phyloP scores from a whole-genome alignment of 2,797 vertebrate species.

The Pterois miles region DNA sequence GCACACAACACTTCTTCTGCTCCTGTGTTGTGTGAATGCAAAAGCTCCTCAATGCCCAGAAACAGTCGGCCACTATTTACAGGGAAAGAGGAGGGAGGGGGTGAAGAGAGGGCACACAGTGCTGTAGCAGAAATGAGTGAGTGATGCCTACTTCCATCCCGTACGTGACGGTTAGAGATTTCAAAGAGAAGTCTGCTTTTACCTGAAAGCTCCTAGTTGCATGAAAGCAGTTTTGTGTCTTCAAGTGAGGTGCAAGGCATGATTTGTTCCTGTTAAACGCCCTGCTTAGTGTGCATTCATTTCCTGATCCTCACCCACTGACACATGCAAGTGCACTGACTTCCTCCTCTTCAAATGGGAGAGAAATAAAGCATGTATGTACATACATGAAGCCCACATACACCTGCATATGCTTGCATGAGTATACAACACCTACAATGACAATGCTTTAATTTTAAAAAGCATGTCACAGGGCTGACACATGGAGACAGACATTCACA shows the following conservation, averaged over 20 bases:
- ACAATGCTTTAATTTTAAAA: too few species aligned
- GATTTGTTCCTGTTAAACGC: background rate
- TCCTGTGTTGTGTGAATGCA: background rate
- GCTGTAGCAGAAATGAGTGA: constrained; percentile 2
- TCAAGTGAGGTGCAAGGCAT: too few species aligned
- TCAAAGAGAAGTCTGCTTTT: background rate
- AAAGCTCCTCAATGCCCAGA: constrained; percentile 36
- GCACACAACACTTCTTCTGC: constrained; percentile 66
- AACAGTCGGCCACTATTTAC: constrained; percentile 67
- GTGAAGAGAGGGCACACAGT: background rate
- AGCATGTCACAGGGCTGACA: too few species aligned
- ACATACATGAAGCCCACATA: too few species aligned
- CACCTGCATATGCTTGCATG: too few species aligned
- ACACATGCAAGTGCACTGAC: background rate
- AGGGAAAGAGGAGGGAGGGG: constrained; percentile 24
- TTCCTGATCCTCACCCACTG: background rate
- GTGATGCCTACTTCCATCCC: background rate
- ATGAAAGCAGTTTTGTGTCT: background rate
- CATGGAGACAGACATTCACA: too few species aligned
- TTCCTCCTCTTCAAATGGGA: background rate
- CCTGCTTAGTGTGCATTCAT: background rate
- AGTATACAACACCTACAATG: too few species aligned
- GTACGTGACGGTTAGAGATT: background rate
- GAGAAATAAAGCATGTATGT: too few species aligned
- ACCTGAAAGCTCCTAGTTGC: constrained; percentile 2